Evolutionary conservation across 2,113 vertebrate species (phyloP), one percentile per base, ranked within the genome.

Genomic region (Danionella cerebrum): DNA sequence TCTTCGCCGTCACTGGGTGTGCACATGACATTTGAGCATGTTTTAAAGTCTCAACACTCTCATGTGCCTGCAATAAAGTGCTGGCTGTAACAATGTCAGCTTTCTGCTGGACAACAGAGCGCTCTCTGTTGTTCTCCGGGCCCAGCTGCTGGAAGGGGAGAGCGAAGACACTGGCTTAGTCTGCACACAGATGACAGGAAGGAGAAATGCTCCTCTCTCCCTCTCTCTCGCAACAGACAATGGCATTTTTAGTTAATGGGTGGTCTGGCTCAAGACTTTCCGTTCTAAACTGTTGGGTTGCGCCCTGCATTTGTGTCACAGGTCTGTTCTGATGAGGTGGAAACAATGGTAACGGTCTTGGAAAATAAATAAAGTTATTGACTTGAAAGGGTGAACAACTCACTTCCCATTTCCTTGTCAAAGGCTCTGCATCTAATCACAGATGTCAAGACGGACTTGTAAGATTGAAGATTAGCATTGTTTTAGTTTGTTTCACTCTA

Each of bases 41-140:
- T 91, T 91, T 91, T 86, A 88, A 90, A 91, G 88, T 91, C 90
- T 90, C 88, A 87, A 88, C 86, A 81, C 86, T 89, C 89, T 93
- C 92, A 92, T 90, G 89, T 92, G 89, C 88, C 89, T 90, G 89
- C 89, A 92, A 89, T 94, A 93, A 93, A 92, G 88, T 88, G 78
- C 85, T 85, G 84, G 85, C 86, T 82, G 74, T 90, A 89, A 94
- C 90, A 91, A 91, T 89, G 84, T 71, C 80, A 62, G 84, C 86
- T 91, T 90, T 92, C 91, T 89, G 89, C 84, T 79, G 90, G 89
- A 92, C 91, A 91, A 93, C 93, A 97, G 91, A 93, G 87, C 80
- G 73, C 86, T 81, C 89, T 91, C 86, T 92, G 92, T 95, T 93
- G 90, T 94, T 88, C 87, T 89, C 85, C 77, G 85, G 86, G 85